Evolutionary conservation across 2,797 vertebrate genomes (phyloP), one percentile per base, ranked within the genome.

Genomic region (Pelodytes ibericus): DNA sequence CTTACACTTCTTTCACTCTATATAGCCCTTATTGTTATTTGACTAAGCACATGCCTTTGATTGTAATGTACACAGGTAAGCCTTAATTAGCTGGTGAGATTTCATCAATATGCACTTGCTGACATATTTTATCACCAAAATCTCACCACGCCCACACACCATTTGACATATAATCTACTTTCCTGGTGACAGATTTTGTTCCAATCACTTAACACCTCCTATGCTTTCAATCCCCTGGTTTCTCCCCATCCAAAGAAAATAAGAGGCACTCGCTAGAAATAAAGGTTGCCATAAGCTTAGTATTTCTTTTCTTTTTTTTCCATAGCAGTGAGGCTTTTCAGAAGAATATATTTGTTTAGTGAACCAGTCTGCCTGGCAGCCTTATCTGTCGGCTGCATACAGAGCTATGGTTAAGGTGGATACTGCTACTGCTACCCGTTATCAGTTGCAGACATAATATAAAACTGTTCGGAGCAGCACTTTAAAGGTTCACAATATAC

Each of bases 301-400:
- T 41, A 9, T 29, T 24, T 26, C 16, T 18, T 22, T n/a, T n/a
- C n/a, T n/a, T n/a, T n/a, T n/a, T 67, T 47, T n/a, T 13, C 13
- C n/a, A 5, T 41, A 27, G n/a, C 67, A 66, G 8, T 10, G 36
- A 51, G 51, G 20, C 22, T 57, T 66, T 71, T 44, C 18, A 44
- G 51, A 18, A 58, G 22, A 22, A 53, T 36, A 27, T 56, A 58
- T 67, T 29, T 72, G 62, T 56, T 61, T 72, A 60, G 29, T 49
- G 47, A 62, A 66, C 59, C 68, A 47, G 59, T 56, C 74, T 72
- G 26, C 24, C 27, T 67, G 51, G 41, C 57, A 56, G 71, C 25
- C 31, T 79, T 73, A 79, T 78, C 76, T 79, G 24, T 26, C 7
- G 27, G 44, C 76, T 61, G 58, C 71, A 73, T 44, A 25, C 69